Evolutionary conservation across 2,888 invertebrate genomes (phyloP).

Genomic region (Orthosia cruda): DNA sequence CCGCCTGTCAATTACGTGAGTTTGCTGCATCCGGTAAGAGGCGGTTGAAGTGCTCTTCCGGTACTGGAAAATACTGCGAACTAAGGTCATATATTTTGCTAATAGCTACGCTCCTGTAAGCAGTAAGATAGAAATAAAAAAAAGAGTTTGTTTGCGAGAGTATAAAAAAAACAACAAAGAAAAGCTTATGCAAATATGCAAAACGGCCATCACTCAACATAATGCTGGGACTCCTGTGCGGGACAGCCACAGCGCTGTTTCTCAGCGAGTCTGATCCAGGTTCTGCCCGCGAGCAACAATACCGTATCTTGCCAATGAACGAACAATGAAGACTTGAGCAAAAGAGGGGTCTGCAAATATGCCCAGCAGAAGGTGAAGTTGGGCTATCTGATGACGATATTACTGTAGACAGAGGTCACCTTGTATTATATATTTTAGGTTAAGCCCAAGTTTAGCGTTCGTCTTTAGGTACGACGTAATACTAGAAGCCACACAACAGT

Average conservation of each 20-base stretch:
- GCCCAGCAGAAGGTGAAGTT: background rate
- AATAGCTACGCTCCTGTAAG: background rate
- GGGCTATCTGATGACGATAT: background rate
- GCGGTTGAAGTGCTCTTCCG: constrained; percentile 39
- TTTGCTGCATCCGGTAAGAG: constrained; percentile 46
- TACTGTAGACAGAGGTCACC: background rate
- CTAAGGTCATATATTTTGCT: background rate
- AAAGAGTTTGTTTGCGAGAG: no score
- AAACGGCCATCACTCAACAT: no score
- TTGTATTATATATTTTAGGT: constrained; percentile 5
- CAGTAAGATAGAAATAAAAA: no score
- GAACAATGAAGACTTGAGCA: no score
- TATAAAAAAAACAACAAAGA: no score
- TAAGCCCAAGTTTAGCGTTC: constrained; percentile 4
- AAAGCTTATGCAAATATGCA: no score
- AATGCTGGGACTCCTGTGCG: no score
- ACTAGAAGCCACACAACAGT: constrained; percentile 30
- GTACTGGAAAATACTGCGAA: background rate
- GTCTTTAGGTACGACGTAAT: constrained; percentile 20
- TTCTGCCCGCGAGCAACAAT: no score
- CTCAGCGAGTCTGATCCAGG: no score
- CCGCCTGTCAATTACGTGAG: constrained; percentile 48
- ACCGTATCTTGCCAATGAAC: no score
- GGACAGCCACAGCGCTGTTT: no score
- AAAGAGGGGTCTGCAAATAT: no score